phyloP scores from a whole-genome alignment of 2,797 vertebrate genomes.

The Prunella strophiata region DNA sequence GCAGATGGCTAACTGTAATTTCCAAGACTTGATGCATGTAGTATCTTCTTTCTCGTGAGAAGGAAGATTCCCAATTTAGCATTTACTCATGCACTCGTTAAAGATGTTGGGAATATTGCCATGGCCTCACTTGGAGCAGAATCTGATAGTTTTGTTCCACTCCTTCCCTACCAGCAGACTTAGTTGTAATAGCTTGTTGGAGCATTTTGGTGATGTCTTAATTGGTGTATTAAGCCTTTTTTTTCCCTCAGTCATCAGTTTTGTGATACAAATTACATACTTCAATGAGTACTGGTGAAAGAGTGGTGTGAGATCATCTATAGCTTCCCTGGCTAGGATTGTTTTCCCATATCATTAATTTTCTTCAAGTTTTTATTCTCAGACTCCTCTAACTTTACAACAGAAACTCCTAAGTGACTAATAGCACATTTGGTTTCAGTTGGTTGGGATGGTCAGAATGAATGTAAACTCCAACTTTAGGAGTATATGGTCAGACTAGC shows the following conservation, averaged over 20 bases:
- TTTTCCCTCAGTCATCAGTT: constrained; percentile 49
- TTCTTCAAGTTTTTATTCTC: constrained; percentile 38
- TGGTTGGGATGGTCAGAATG: not conserved
- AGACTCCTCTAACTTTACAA: constrained; percentile 18
- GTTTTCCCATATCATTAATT: constrained; percentile 46
- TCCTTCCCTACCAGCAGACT: constrained; percentile 15
- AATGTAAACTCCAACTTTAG: not conserved
- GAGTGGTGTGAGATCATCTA: constrained; percentile 48
- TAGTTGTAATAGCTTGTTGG: constrained; percentile 49
- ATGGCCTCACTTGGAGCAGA: constrained; percentile 45
- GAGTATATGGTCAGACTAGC: not conserved
- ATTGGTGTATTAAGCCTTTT: constrained; percentile 34
- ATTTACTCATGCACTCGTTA: constrained; percentile 30
- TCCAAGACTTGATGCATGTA: constrained; percentile 1
- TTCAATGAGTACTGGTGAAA: not conserved
- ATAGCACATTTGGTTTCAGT: constrained; percentile 25
- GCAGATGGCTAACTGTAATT: constrained; percentile 23
- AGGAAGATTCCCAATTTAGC: constrained; percentile 42
- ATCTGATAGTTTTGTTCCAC: constrained; percentile 8
- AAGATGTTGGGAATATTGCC: constrained; percentile 51
- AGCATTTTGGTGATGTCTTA: constrained; percentile 40
- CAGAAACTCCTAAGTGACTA: constrained; percentile 50
- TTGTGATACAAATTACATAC: constrained; percentile 41
- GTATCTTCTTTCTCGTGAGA: constrained; percentile 15
- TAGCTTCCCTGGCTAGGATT: constrained; percentile 6